Percentiles rank a stretch among this genome's conserved stretches.
These are phyloP conservation scores for Tholera decimalis DNA, from an alignment of 2,888 invertebrate genomes.

Conservation along the genomic window DNA sequence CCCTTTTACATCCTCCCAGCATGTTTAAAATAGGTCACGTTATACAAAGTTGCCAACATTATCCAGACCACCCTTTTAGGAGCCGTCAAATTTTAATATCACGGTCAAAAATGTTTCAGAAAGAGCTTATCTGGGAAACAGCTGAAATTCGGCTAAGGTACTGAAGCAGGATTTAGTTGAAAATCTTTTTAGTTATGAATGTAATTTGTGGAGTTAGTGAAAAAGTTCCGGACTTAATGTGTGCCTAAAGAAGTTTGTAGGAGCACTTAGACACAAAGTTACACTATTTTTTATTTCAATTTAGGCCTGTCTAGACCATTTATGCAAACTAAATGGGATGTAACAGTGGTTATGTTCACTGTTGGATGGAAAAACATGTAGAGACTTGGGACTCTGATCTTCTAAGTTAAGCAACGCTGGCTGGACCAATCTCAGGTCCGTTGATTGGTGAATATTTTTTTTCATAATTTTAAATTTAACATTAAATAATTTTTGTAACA, in stretches of 20 bases:
- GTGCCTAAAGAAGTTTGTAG: not conserved
- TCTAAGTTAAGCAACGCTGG: too few species aligned
- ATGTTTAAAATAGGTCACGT: conserved; percentile 29
- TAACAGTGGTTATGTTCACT: too few species aligned
- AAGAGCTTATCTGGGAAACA: conserved; percentile 9
- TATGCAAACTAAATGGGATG: too few species aligned
- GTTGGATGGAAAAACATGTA: too few species aligned
- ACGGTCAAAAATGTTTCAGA: conserved; percentile 18
- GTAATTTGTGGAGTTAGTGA: conserved; percentile 4
- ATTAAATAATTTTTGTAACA: too few species aligned
- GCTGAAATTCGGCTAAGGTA: conserved; percentile 6
- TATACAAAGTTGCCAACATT: conserved; percentile 8
- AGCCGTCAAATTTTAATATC: conserved; percentile 34
- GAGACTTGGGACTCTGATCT: too few species aligned
- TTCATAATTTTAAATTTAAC: too few species aligned
- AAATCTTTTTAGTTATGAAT: conserved; percentile 2
- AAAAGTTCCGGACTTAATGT: conserved; percentile 20
- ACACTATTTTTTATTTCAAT: not conserved
- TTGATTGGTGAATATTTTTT: too few species aligned
- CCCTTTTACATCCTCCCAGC: not conserved
- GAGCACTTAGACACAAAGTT: not conserved
- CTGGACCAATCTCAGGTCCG: too few species aligned
- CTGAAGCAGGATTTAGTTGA: conserved; percentile 14
- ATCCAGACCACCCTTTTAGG: conserved; percentile 18
- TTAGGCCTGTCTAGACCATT: not conserved